A percentile compares a stretch with the other conserved stretches of the same genome.
Evolutionary conservation across 2,888 invertebrate genomes (phyloP).

Genomic region (Epinotia ramella): DNA sequence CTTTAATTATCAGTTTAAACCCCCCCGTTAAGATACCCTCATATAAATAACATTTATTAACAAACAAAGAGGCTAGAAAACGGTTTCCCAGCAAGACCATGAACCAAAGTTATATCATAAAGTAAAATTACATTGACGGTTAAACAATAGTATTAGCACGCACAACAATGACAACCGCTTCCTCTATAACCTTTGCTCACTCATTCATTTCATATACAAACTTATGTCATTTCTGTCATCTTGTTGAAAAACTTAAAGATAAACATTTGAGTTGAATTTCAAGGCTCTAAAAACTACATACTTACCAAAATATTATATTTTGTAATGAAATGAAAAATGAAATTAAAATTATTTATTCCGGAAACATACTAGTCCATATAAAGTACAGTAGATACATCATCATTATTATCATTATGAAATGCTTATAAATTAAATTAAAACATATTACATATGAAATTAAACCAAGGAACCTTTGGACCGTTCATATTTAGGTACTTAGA

Average conservation of each 20-base stretch:
- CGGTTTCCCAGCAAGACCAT: constrained; percentile 17
- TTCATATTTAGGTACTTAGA: too few species aligned
- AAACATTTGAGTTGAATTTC: background rate
- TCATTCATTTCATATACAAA: constrained; percentile 29
- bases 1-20: too few species aligned
- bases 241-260: constrained; percentile 6
- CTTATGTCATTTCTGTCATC: constrained; percentile 16
- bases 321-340: too few species aligned
- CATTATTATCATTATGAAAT: too few species aligned
- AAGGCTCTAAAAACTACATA: background rate
- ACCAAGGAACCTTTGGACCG: too few species aligned
- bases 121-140: constrained; percentile 22
- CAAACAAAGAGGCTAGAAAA: background rate
- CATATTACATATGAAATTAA: too few species aligned
- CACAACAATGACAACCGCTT: constrained; percentile 23
- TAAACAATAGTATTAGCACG: constrained; percentile 36
- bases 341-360: too few species aligned
- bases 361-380: too few species aligned
- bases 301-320: too few species aligned
- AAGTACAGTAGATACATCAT: too few species aligned
- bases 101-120: constrained; percentile 24
- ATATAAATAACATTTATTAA: background rate
- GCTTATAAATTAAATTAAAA: too few species aligned
- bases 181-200: constrained; percentile 30
- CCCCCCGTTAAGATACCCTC: background rate